Evolutionary conservation across 2,113 vertebrate species (phyloP), one percentile per base, ranked within the genome.

Genomic region (Pteronura brasiliensis): DNA sequence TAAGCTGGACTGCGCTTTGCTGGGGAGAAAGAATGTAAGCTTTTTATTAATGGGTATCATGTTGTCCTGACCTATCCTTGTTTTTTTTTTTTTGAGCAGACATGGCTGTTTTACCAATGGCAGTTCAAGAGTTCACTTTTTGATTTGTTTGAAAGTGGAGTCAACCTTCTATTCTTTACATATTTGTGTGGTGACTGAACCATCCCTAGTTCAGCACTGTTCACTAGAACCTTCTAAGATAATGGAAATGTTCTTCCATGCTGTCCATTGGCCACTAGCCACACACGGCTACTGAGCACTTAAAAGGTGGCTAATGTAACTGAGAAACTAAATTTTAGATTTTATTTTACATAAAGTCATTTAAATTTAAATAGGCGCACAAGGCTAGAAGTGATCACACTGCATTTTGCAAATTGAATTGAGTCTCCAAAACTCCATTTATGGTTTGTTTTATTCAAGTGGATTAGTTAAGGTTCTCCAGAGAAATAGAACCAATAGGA

Each of bases 91-190:
- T 25, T 65, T n/a, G 63, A 84, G 83, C 23, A 85, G 90, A 69
- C 36, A 85, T 91, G 86, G 49, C 67, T 91, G 71, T 96, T 96
- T 87, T 95, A 82, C 4, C 93, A 52, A 92, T 71, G 39, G 52
- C 25, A 80, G 47, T 36, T 96, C 20, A 93, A 86, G 61, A 81
- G 93, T 95, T 89, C 44, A 80, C 49, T 83, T 44, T 95, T 55
- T 90, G 47, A 95, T 90, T 98, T 87, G 72, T 87, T 95, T 96
- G 77, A 80, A 91, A 93, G 39, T 95, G 17, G 23, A 61, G 69
- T 79, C 52, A 82, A 34, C 9, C 29, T 81, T 88, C 23, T 29
- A 12, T 44, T 77, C 49, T 95, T 85, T 42, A 85, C n/a, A 25
- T 72, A 72, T 90, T 86, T 65, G 57, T 55, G 81, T 76, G 61